phyloP scores from a whole-genome alignment of 2,797 vertebrate species.

The Agapornis canus region DNA sequence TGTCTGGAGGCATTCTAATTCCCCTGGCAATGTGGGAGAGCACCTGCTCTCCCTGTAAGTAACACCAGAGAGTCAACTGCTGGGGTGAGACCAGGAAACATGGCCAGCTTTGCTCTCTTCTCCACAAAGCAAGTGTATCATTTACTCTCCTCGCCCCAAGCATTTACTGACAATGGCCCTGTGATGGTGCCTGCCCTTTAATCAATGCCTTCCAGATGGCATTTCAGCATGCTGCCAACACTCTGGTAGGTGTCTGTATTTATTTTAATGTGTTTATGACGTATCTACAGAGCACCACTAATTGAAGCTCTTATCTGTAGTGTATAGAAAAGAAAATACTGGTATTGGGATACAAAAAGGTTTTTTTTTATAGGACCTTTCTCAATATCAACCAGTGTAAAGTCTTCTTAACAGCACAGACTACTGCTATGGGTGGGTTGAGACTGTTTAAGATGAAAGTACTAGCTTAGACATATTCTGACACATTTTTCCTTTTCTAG shows the following conservation, averaged over 20 bases:
- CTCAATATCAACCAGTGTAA: not conserved
- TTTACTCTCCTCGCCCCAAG: not conserved
- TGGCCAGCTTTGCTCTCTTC: not conserved
- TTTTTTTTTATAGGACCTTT: not conserved
- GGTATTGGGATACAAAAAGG: not conserved
- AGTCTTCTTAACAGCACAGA: not conserved
- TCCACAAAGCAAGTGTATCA: rapidly evolving
- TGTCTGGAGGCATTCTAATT: not conserved
- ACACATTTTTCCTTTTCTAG: not conserved
- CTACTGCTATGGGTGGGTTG: not conserved
- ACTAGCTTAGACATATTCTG: not conserved
- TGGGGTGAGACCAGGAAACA: not conserved
- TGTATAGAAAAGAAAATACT: not conserved
- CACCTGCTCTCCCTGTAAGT: not conserved
- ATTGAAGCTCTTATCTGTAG: not conserved
- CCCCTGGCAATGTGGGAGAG: not conserved
- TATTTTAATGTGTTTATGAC: not conserved
- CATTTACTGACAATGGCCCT: not conserved
- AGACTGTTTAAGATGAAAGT: not conserved
- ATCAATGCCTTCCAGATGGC: not conserved
- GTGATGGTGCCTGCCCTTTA: not conserved
- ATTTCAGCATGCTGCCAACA: not conserved
- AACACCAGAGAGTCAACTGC: not conserved
- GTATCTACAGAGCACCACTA: not conserved
- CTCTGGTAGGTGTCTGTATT: not conserved